A percentile compares a stretch with the other conserved stretches of the same genome.
These are phyloP conservation scores for Zhuqinia jingwanae DNA, from an alignment of 2,888 invertebrate genomes.

Conservation along the genomic window DNA sequence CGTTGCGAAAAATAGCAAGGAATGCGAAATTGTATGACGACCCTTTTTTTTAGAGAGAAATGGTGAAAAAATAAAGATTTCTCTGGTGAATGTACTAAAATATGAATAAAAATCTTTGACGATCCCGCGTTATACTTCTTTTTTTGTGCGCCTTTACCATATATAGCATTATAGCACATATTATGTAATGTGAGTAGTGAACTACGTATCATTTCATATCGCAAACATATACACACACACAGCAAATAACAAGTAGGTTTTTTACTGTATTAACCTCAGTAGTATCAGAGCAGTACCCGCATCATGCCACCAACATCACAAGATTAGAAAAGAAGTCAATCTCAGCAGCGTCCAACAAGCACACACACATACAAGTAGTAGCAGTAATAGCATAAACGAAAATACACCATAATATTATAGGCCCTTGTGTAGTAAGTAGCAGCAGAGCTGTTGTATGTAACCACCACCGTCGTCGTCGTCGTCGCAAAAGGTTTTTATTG, in stretches of 20 bases:
- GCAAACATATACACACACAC: too few relatives aligned
- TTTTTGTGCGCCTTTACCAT: neutral
- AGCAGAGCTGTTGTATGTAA: too few relatives aligned
- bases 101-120: slow-evolving; percentile 68
- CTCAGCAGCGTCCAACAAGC: slow-evolving; percentile 4
- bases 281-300: neutral
- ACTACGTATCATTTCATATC: too few relatives aligned
- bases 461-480: neutral
- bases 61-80: neutral
- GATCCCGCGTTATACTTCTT: slow-evolving; percentile 46
- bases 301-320: neutral
- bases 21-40: too few relatives aligned
- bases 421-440: neutral
- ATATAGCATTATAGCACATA: too few relatives aligned
- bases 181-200: too few relatives aligned
- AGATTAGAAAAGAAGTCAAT: slow-evolving; percentile 62
- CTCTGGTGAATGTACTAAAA: slow-evolving; percentile 52
- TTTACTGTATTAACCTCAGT: too few relatives aligned
- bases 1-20: too few relatives aligned
- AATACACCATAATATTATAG: too few relatives aligned
- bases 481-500: slow-evolving; percentile 41
- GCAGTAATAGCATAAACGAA: too few relatives aligned
- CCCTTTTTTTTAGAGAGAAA: neutral
- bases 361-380: neutral
- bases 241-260: too few relatives aligned